Evolutionary conservation across 2,113 vertebrate genomes (phyloP), one percentile per base, ranked within the genome.

Genomic region (Clinocottus analis): DNA sequence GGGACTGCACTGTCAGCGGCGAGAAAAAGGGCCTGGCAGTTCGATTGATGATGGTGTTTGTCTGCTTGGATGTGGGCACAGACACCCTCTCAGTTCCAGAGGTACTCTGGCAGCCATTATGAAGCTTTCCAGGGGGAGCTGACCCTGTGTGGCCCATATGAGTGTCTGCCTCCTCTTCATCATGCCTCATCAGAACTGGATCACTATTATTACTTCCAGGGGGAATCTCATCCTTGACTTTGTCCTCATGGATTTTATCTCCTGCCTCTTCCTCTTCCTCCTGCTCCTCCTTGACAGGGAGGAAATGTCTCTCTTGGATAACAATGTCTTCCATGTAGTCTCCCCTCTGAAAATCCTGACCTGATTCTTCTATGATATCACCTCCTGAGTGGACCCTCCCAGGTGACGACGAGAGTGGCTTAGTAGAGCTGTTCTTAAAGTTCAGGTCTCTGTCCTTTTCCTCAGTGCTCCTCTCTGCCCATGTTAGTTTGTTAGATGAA

Each of bases 11-110:
- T 25, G 92, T 86, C 0, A 72, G 68, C 7, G 97, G 95, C 1
- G 94, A 95, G 76, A 97, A 96, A 1, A 99, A 99, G 0, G 97
- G 98, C 70, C 95, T 95, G 82, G 98, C 97, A 0, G 97, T 98
- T 86, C 97, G 93, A 89, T 99, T 99, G 75, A 94, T 89, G 91
- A 97, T 96, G 0, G 94, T 75, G 0, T 83, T 88, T 7, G 95
- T 88, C 79, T 96, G 93, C 84, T 90, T 95, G 53, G 91, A 75
- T 67, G 72, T 66, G n/a, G 85, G 43, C 39, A 80, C 80, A 25
- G 82, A 67, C 7, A 61, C 61, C 58, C 86, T 91, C 73, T 86
- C 88, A 11, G 87, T 81, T 75, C 70, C 85, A 79, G 87, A 85
- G 14, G 41, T 51, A 45, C 72, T 68, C 21, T 90, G 82, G 78